phyloP scores from a whole-genome alignment of 2,113 vertebrate genomes.

The Indicator indicator region DNA sequence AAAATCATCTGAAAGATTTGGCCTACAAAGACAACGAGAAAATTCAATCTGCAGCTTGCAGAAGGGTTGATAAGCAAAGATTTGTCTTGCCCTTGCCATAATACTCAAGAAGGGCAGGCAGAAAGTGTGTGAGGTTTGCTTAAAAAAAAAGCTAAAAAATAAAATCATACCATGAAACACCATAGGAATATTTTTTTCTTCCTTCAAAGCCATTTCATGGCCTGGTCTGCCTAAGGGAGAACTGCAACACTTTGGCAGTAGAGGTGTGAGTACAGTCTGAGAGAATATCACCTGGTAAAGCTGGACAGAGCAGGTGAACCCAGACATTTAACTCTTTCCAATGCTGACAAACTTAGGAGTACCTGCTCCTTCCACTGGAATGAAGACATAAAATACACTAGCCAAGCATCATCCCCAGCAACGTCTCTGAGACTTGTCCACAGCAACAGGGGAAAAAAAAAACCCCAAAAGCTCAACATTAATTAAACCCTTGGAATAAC shows the following conservation, averaged over 20 bases:
- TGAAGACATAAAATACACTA: background rate
- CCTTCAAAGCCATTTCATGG: slow-evolving; percentile 37
- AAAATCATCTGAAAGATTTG: slow-evolving; percentile 41
- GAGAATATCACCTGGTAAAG: background rate
- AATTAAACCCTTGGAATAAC: background rate
- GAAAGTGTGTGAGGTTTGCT: background rate
- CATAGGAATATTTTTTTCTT: background rate
- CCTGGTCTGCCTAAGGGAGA: slow-evolving; percentile 28
- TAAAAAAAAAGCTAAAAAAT: background rate
- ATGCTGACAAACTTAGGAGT: background rate
- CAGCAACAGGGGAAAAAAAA: background rate
- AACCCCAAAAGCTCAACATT: background rate
- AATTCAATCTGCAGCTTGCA: slow-evolving; percentile 43
- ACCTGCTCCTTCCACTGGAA: background rate
- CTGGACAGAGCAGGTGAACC: background rate
- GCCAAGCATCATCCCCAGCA: background rate
- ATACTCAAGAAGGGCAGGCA: background rate
- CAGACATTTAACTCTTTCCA: background rate
- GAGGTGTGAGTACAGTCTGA: background rate
- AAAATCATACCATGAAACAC: background rate
- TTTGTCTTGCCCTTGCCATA: background rate
- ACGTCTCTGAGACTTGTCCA: background rate
- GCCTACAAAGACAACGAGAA: slow-evolving; percentile 22
- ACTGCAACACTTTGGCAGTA: background rate
- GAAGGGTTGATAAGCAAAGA: slow-evolving; percentile 33